Base-by-base conservation (phyloP, 1,140 invertebrate genomes). In the Microvelia longipes region DNA sequence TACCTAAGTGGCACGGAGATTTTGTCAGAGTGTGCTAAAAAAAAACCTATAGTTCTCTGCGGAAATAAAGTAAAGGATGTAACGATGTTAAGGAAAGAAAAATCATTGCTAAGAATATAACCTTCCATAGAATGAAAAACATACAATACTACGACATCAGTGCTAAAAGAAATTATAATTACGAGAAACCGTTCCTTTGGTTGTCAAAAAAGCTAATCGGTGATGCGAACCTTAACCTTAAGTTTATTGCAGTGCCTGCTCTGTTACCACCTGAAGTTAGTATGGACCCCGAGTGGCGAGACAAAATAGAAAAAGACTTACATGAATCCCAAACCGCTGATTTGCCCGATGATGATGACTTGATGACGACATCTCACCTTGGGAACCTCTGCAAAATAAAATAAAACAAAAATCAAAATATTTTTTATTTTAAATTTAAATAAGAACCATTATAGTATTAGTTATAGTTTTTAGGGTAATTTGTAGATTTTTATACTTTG, bases 121-220 rank as follows among this genome's bases (percentile, higher is more conserved):
- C 98, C 2, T 99, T 99, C 80, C 97, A 99, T 80, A 88, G 98
- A 75, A 99, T 99, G 87, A 99, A 99, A 87, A 99, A 99, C 69
- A 87, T 88, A 64, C 83, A 98, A 94, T 99, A 99, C 85, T 99
- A 99, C 77, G 97, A 99, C 78, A 98, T 99, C 80, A 98, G 95
- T 79, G 98, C 98, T 15, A 99, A 99, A 80, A 97, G 94, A 77
- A 99, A 99, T 82, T 99, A 99, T 85, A 99, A 99, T 82, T 99
- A 99, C 79, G 98, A 99, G 79, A 99, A 99, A 81, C 98, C 98
- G 61, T 99, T 99, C 87, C 83, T 99, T 67, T 99, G 96, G 96
- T 82, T 99, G 77, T 97, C 96, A 15, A 86, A 96, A 63, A 99
- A 99, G 80, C 82, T 99, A 73, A 96, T 98, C 77, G 97, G 97